Percentiles rank a stretch among this genome's conserved stretches.
Conservation (phyloP, 2,888 invertebrate genomes). For the Tipula lateralis region DNA sequence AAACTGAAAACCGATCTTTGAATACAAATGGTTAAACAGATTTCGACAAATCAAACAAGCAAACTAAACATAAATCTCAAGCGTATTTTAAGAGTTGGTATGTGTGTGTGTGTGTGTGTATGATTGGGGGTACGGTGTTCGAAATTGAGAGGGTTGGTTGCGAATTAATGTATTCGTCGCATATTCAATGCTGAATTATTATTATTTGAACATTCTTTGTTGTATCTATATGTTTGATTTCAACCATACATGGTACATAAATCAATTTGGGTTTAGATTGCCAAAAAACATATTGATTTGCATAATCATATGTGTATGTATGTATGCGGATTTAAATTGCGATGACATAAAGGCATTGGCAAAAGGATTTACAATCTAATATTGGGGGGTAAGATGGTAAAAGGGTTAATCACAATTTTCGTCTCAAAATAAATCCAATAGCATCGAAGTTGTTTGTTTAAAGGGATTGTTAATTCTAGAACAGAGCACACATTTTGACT, state of each 20-base stretch:
- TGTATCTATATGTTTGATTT: background rate
- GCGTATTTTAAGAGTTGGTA: background rate
- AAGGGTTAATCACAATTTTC: too few relatives aligned
- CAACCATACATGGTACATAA: background rate
- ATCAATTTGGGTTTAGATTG: background rate
- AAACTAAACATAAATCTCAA: slow-evolving; percentile 1
- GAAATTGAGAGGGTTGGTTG: background rate
- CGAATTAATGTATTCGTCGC: background rate
- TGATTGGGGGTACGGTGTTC: too few relatives aligned
- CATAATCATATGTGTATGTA: background rate
- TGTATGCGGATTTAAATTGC: background rate
- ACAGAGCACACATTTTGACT: too few relatives aligned
- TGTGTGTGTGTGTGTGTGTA: too few relatives aligned
- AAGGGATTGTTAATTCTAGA: too few relatives aligned
- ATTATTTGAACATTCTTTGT: background rate
- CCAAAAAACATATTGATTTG: background rate
- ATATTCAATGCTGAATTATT: background rate
- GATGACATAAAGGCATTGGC: background rate
- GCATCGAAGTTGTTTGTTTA: too few relatives aligned
- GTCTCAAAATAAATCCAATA: too few relatives aligned
- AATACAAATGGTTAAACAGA: background rate
- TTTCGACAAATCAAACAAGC: background rate
- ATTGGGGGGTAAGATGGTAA: too few relatives aligned
- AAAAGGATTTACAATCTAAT: too few relatives aligned
- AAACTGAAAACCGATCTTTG: background rate